These are phyloP conservation scores for Zoanthus sansibaricus DNA, from an alignment of 92 coral and sea anemone genomes.

Conservation along the genomic window DNA sequence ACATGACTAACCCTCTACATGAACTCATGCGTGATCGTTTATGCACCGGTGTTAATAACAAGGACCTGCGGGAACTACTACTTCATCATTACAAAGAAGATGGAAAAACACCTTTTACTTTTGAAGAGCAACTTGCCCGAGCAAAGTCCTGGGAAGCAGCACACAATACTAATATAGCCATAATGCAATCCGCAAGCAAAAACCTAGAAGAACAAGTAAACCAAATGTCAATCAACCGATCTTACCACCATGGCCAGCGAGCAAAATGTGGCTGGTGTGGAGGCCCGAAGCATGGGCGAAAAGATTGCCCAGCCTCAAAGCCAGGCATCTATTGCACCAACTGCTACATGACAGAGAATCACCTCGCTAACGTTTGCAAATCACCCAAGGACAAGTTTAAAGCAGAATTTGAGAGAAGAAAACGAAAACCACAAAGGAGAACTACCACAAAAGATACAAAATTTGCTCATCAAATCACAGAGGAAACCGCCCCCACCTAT, in stretches of 20 bases:
- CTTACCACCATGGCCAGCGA: neutral
- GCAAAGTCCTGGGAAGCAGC: neutral
- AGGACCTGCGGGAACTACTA: constrained; percentile 38
- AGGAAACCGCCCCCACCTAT: neutral
- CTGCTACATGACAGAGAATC: constrained; percentile 45
- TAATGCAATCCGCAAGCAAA: constrained; percentile 7
- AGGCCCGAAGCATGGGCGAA: constrained; percentile 42
- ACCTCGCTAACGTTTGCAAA: constrained; percentile 42
- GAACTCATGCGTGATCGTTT: too few relatives aligned
- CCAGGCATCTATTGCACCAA: constrained; percentile 50
- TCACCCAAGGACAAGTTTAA: constrained; percentile 52
- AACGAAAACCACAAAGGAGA: constrained; percentile 18
- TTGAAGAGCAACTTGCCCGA: neutral
- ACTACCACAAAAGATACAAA: constrained; percentile 22
- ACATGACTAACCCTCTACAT: neutral
- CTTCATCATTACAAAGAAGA: constrained; percentile 28
- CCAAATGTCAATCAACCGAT: constrained; percentile 29
- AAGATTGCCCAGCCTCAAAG: constrained; percentile 46
- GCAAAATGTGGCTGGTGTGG: constrained; percentile 48
- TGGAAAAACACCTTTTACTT: constrained; percentile 9
- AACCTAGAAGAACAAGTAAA: constrained; percentile 35
- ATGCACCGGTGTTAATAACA: too few relatives aligned
- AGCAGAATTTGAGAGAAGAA: constrained; percentile 31
- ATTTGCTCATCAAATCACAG: constrained; percentile 29
- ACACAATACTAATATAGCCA: constrained; percentile 38